These are phyloP conservation scores for Dromiciops gliroides DNA, from an alignment of 2,113 vertebrate genomes.

Conservation along the genomic window DNA sequence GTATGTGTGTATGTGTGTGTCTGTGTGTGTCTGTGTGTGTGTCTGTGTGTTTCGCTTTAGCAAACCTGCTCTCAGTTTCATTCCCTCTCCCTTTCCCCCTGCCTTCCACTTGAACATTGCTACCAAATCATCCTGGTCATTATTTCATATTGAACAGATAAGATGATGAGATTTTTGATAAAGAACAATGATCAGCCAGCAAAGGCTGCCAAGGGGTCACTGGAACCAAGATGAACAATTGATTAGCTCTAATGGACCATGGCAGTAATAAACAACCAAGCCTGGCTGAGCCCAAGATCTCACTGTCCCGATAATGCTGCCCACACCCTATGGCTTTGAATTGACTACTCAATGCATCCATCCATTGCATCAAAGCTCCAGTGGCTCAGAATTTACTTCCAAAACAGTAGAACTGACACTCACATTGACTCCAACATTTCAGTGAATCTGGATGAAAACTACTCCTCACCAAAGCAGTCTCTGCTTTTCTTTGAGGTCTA, in stretches of 20 bases:
- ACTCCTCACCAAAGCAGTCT: constrained; percentile 8
- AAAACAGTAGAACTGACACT: constrained; percentile 42
- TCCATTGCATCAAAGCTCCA: constrained; percentile 33
- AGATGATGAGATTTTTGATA: constrained; percentile 82
- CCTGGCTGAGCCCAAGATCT: constrained; percentile 77
- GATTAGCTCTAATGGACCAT: constrained; percentile 89
- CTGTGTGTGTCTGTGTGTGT: neutral
- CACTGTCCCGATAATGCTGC: constrained; percentile 82
- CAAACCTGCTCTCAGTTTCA: neutral
- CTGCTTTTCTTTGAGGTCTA: constrained; percentile 18
- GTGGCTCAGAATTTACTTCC: constrained; percentile 56
- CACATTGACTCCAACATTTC: neutral
- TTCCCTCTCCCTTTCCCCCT: constrained; percentile 45
- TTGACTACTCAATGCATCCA: constrained; percentile 72
- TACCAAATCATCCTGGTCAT: constrained; percentile 64
- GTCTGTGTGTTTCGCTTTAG: neutral
- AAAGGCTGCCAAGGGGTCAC: constrained; percentile 83
- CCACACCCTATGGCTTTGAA: constrained; percentile 78
- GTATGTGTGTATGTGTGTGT: no score
- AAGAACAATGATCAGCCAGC: constrained; percentile 82
- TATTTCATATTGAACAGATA: constrained; percentile 81
- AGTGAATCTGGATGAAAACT: neutral
- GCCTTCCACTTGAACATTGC: constrained; percentile 42
- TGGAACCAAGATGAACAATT: constrained; percentile 87
- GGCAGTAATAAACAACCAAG: constrained; percentile 84